Percentiles rank a stretch among this genome's conserved stretches.
phyloP scores from a whole-genome alignment of 92 coral and sea anemone genomes.

The Bergia sp. region DNA sequence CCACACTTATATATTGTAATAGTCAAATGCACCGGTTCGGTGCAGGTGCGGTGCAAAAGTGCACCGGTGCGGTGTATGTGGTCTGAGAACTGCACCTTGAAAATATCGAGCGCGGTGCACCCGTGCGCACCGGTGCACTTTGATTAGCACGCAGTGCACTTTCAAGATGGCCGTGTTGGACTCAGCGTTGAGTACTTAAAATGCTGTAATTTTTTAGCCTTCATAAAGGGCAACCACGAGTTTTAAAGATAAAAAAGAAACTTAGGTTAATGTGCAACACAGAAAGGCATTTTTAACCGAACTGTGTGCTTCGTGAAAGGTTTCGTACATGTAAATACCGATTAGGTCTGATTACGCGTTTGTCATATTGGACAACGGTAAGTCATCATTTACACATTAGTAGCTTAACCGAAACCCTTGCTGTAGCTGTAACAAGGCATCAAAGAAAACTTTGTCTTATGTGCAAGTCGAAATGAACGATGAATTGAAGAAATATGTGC shows the following conservation, averaged over 20 bases:
- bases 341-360: slow-evolving; percentile 6
- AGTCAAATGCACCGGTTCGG: neutral
- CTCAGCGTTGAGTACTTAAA: neutral
- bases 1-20: neutral
- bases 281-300: neutral
- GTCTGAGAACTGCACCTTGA: neutral
- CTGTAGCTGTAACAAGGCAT: neutral
- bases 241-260: neutral
- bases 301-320: neutral
- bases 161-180: slow-evolving; percentile 2
- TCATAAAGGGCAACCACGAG: neutral
- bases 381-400: neutral
- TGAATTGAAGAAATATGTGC: neutral
- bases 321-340: neutral
- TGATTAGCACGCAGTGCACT: neutral
- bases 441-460: slow-evolving; percentile 26
- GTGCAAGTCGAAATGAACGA: slow-evolving; percentile 14
- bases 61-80: neutral
- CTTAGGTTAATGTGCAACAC: neutral
- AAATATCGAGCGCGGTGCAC: neutral
- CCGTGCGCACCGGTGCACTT: too few species aligned
- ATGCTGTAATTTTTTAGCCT: neutral
- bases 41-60: slow-evolving; percentile 9
- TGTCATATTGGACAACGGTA: slow-evolving; percentile 9
- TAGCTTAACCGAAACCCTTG: neutral